Evolutionary conservation across 2,113 vertebrate genomes (phyloP), one percentile per base, ranked within the genome.

Genomic region (Phoenicopterus ruber): DNA sequence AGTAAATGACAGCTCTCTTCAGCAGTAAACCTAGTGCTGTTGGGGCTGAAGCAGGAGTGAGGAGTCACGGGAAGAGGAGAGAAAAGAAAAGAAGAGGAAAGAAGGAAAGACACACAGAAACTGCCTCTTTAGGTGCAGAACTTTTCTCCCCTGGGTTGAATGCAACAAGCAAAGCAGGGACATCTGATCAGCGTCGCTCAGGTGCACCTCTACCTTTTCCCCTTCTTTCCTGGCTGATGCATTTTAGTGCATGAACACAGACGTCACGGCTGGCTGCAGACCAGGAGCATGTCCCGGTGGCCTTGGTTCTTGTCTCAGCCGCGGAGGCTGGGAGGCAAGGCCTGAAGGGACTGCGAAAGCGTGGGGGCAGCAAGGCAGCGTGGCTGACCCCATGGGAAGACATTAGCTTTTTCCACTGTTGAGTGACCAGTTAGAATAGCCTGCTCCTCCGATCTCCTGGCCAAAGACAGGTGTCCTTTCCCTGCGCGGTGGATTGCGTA

Each of bases 381-480:
- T 38, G 69, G 36, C 5, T 82, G 67, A 82, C 31, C 58, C 61
- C 47, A 42, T 28, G 22, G n/a, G 42, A 66, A 93, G 55, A n/a
- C 38, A 34, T 58, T 42, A 86, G 11, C 38, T 52, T 82, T 91
- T 86, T 54, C 82, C 81, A 46, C 22, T 57, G 59, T 63, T 28
- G 15, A 62, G 7, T 22, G 57, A 58, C 55, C 19, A 29, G 74
- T 88, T 92, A 82, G 80, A 91, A 82, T 26, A 66, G 34, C 62
- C 17, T 55, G 25, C 72, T 88, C 20, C 26, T 92, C 38, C 40
- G 44, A 3, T 26, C 63, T 95, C 59, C 50, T 90, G 40, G 46
- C 36, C 73, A 69, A 90, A 94, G 55, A 88, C 5, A 1, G 72
- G 40, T 91, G 69, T 57, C 91, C 59, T 92, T 94, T 96, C 88